These are phyloP conservation scores for Camelus bactrianus DNA, from an alignment of 2,113 vertebrate species.

Conservation along the genomic window DNA sequence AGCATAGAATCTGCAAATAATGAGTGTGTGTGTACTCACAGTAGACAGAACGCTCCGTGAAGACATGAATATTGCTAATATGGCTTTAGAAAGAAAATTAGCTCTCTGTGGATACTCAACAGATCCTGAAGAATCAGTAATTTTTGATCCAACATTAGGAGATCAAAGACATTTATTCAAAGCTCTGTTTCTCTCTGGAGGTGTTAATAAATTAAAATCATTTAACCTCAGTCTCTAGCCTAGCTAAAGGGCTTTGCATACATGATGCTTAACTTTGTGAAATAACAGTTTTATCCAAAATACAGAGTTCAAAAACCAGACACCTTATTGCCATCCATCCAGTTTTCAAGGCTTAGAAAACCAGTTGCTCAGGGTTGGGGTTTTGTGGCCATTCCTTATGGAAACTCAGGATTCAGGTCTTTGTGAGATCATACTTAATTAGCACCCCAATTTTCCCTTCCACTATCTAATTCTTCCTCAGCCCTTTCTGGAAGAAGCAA, in stretches of 20 bases:
- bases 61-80: neutral
- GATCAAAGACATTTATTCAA: conserved; percentile 11
- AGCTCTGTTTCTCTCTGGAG: neutral
- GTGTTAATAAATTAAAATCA: neutral
- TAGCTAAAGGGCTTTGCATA: neutral
- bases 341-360: neutral
- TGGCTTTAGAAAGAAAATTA: neutral
- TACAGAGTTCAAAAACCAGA: neutral
- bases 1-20: neutral
- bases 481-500: neutral
- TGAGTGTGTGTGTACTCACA: neutral
- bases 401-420: neutral
- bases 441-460: neutral
- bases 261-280: neutral
- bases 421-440: neutral
- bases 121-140: neutral
- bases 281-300: conserved; percentile 11
- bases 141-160: neutral
- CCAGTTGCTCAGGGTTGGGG: neutral
- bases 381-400: neutral
- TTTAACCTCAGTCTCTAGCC: conserved; percentile 38
- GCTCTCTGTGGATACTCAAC: neutral
- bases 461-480: neutral
- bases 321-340: neutral
- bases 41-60: neutral